Percentiles rank a stretch among this genome's conserved stretches.
phyloP scores from a whole-genome alignment of 1,140 invertebrate genomes.

The Heliconius hermathena region DNA sequence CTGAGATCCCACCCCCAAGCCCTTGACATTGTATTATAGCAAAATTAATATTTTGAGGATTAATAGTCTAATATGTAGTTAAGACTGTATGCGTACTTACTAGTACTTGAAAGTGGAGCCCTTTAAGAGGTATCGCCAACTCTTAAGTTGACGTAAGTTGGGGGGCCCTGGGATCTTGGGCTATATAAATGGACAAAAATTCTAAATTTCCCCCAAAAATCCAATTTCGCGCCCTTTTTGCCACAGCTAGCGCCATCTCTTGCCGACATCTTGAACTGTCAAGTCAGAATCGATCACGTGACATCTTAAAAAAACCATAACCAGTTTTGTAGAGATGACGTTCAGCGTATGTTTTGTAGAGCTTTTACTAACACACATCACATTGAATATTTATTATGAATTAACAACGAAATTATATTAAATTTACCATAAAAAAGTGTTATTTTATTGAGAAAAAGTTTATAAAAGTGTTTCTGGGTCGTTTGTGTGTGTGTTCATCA shows the following conservation, averaged over 20 bases:
- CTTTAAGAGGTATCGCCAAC: too few relatives aligned
- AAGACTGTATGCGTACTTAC: too few relatives aligned
- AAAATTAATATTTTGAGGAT: too few relatives aligned
- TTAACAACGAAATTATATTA: constrained; percentile 1
- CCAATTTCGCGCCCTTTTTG: constrained; percentile 28
- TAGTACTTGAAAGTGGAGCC: too few relatives aligned
- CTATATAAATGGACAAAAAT: constrained; percentile 21
- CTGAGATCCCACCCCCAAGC: too few relatives aligned
- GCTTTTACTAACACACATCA: constrained; percentile 47
- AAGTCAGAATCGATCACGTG: constrained; percentile 63
- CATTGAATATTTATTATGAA: neutral
- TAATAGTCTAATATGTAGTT: too few relatives aligned
- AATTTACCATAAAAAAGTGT: neutral
- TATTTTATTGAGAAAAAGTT: neutral
- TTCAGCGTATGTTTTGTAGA: constrained; percentile 66
- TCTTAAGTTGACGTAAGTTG: too few relatives aligned
- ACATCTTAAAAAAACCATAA: constrained; percentile 65
- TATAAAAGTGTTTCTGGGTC: neutral
- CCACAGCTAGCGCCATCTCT: constrained; percentile 57
- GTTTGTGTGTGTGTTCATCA: neutral
- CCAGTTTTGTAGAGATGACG: constrained; percentile 72
- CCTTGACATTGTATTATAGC: too few relatives aligned
- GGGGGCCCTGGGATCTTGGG: too few relatives aligned
- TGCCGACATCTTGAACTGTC: neutral
- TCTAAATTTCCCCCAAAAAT: neutral